These are phyloP conservation scores for Anseranas semipalmata DNA, from an alignment of 2,113 vertebrate species.

Conservation along the genomic window DNA sequence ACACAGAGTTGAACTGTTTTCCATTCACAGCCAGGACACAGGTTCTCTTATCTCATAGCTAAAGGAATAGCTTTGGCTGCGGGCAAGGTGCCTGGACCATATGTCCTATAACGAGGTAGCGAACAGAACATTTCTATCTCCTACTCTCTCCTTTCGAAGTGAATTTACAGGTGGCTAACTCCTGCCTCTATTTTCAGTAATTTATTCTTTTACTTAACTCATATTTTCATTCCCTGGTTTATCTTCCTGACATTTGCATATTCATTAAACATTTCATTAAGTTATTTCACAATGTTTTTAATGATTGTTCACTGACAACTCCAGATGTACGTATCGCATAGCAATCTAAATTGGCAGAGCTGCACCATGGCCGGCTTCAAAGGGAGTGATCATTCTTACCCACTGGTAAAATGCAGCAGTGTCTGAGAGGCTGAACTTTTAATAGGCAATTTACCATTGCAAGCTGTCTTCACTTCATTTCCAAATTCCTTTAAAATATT, in stretches of 20 bases:
- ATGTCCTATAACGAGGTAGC: neutral
- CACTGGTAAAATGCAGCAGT: neutral
- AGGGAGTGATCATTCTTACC: neutral
- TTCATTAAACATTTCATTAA: slow-evolving; percentile 47
- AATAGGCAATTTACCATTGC: neutral
- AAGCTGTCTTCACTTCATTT: neutral
- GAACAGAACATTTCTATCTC: neutral
- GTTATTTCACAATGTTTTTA: slow-evolving; percentile 15
- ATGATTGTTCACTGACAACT: neutral
- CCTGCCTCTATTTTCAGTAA: slow-evolving; percentile 18
- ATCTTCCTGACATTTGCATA: slow-evolving; percentile 49
- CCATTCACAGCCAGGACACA: rapidly evolving
- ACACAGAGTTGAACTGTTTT: neutral
- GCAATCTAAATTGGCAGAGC: neutral
- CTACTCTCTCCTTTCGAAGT: neutral
- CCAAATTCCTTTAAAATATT: slow-evolving; percentile 1
- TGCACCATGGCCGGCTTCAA: neutral
- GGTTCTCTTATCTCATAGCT: neutral
- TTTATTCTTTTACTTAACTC: slow-evolving; percentile 22
- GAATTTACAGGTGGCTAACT: slow-evolving; percentile 9
- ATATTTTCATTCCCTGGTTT: neutral
- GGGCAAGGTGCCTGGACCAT: neutral
- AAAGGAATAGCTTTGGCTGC: neutral
- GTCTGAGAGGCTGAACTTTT: neutral
- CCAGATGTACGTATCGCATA: neutral